Evolutionary conservation across 2,113 vertebrate genomes (phyloP), one percentile per base, ranked within the genome.

Genomic region (Callospermophilus lateralis): DNA sequence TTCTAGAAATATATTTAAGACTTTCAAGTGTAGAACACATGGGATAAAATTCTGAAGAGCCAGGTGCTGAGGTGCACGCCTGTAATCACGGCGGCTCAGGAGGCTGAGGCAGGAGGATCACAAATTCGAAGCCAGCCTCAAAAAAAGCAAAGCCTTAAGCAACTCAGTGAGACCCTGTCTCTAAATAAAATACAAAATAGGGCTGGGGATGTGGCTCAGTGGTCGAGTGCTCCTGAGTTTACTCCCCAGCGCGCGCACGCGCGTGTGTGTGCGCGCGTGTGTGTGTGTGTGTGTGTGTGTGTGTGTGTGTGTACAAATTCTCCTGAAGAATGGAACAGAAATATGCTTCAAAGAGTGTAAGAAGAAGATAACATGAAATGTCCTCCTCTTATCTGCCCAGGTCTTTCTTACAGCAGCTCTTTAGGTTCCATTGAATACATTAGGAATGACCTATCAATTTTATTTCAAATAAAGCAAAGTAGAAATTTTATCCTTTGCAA

Each of bases 391-490:
- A 1, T 84, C 63, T 77, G 37, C 37, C 34, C 24, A 53, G 74
- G 63, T 58, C 79, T 93, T 90, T 88, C 72, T 90, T 53, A 93
- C 45, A 39, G 51, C 55, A 78, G 17, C 32, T 24, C 85, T 73
- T 51, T 85, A 84, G 65, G 8, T 28, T 79, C 20, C 30, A 48
- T 16, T 84, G 34, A 84, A n/a, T 61, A 53, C 37, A 73, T 72
- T 88, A 28, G 58, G 84, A 81, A 72, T 58, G 32, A 92, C 30
- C 0, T 74, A 72, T 48, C 32, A 22, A 39, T 65, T 81, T 93
- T 90, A 95, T 89, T 90, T 96, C 73, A 80, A 90, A 93, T 78
- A 84, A 88, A 95, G 19, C 72, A 78, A 87, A 94, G 20, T 39
- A 19, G 42, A 87, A 87, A 65, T 39, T 48, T 53, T 15, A 42